Evolutionary conservation across 2,797 vertebrate species (phyloP), one percentile per base, ranked within the genome.

Genomic region (Argyrosomus regius): DNA sequence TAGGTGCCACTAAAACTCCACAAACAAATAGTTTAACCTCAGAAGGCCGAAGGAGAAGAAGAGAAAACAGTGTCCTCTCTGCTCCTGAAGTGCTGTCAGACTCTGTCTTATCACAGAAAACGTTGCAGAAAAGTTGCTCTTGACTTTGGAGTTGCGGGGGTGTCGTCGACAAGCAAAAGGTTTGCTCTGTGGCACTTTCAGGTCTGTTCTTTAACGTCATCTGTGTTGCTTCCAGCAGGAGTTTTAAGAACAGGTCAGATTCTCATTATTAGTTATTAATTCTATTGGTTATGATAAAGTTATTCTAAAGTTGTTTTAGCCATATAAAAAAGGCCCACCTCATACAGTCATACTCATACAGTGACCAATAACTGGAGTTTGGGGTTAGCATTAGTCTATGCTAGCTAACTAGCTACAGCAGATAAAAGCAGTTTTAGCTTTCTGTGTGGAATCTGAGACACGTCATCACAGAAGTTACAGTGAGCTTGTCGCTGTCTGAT

Each of bases 1-100:
- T 7, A 46, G 20, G 61, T 46, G 59, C 61, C 17, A 45, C 71
- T 63, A 73, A 84, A 78, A 74, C 26, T 43, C 63, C 54, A 60
- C 56, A 82, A 77, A 74, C 39, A 86, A 79, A 75, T 64, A 26
- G 53, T 56, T 75, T 68, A 78, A 78, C 68, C 83, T 77, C 81
- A 13, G 35, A 61, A 68, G 77, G 31, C 62, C 16, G 1, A 31
- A 52, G 17, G 28, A 73, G 73, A 75, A 80, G 82, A 74, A 17
- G 68, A 81, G 61, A 77, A 82, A 81, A 75, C 74, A 74, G 74
- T 80, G 58, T 63, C 20, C 62, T 68, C 20, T 56, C 49, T 66
- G 26, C 45, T 80, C 35, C 66, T 41, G 58, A 72, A 56, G 45
- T 81, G 62, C 71, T 80, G 78, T 82, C 84, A 80, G 39, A 64